phyloP scores from a whole-genome alignment of 2,888 invertebrate genomes.

The Meandrusa payeni region DNA sequence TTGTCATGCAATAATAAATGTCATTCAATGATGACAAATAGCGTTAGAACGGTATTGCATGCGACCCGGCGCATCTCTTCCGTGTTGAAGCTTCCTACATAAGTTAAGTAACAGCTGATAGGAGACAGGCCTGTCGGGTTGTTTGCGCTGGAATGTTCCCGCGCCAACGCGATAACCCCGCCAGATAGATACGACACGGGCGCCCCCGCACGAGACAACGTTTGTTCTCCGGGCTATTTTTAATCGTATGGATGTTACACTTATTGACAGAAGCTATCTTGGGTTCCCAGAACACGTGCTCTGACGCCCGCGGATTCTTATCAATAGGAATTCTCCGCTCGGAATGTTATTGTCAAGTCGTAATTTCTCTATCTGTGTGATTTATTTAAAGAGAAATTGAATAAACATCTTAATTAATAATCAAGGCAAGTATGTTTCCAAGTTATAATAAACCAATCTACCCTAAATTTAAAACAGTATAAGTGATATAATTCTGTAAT shows the following conservation, averaged over 20 bases:
- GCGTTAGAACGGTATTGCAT: no score
- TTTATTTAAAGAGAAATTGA: slow-evolving; percentile 19
- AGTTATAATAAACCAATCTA: no score
- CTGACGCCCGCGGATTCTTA: slow-evolving; percentile 29
- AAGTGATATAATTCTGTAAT: no score
- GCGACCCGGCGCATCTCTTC: slow-evolving; percentile 1
- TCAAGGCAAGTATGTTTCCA: no score
- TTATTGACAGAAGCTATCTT: slow-evolving; percentile 38
- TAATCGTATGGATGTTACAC: slow-evolving; percentile 32
- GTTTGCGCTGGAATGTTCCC: slow-evolving; percentile 78
- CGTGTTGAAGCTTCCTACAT: slow-evolving; percentile 2
- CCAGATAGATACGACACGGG: slow-evolving; percentile 49
- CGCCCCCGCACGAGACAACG: slow-evolving; percentile 59
- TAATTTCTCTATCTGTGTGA: slow-evolving; percentile 18
- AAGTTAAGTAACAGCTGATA: slow-evolving; percentile 10
- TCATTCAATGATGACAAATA: no score
- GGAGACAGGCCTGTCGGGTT: slow-evolving; percentile 37
- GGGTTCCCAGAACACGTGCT: slow-evolving; percentile 39
- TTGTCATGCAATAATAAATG: no score
- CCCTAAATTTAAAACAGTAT: no score
- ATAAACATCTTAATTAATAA: no score
- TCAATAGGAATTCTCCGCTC: slow-evolving; percentile 41
- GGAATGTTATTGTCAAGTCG: slow-evolving; percentile 26
- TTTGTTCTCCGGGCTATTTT: slow-evolving; percentile 39
- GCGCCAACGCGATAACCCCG: slow-evolving; percentile 58